Conservation (phyloP, 2,113 vertebrate species). For the Sapayoa aenigma region DNA sequence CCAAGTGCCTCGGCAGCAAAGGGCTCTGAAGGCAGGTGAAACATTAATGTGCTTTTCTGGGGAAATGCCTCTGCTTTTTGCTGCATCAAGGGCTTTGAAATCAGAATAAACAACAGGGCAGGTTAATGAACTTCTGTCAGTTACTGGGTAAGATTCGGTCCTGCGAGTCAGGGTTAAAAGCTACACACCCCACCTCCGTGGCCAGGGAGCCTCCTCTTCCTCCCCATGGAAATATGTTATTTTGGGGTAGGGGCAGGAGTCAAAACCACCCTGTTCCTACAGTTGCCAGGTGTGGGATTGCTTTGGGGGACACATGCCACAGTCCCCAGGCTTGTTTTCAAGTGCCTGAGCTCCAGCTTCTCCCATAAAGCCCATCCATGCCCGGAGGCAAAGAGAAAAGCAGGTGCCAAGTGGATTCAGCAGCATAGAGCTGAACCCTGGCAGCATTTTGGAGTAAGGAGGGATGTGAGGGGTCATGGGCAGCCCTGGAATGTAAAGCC, state of each 20-base stretch:
- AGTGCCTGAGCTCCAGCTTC: neutral
- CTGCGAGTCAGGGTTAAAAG: neutral
- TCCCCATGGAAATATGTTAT: neutral
- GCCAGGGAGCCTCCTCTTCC: neutral
- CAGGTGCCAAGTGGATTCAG: neutral
- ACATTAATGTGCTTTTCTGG: neutral
- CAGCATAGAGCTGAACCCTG: fast-evolving
- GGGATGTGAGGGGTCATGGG: neutral
- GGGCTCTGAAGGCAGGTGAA: neutral
- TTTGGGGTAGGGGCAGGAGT: neutral
- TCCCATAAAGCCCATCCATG: neutral
- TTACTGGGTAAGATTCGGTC: neutral
- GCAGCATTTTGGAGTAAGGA: neutral
- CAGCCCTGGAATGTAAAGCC: neutral
- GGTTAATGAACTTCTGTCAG: neutral
- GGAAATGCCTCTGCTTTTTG: neutral
- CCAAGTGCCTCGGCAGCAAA: neutral
- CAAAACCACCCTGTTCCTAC: neutral
- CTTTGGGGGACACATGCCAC: neutral
- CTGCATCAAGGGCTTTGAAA: conserved; percentile 27
- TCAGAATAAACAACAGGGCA: neutral
- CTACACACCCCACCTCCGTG: fast-evolving
- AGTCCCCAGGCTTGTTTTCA: neutral
- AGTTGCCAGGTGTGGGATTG: neutral
- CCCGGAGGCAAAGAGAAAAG: neutral